Conservation (phyloP, 2,797 vertebrate genomes). For the Decapterus maruadsi region DNA sequence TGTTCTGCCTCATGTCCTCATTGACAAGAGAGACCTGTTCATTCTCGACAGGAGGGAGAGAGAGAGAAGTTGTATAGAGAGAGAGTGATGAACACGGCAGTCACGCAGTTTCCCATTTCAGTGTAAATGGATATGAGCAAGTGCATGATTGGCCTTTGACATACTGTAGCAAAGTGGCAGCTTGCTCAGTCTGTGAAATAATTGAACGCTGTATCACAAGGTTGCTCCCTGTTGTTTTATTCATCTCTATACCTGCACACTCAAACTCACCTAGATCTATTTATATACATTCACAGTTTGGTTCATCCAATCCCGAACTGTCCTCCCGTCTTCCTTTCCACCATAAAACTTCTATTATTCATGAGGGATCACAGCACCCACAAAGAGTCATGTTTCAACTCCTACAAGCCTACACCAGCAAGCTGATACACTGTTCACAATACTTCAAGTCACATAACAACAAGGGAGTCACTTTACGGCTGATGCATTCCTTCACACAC, state of each 20-base stretch:
- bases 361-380: conserved; percentile 78
- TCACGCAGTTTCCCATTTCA: conserved; percentile 10
- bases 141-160: conserved; percentile 5
- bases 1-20: conserved; percentile 3
- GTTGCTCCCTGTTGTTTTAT: neutral
- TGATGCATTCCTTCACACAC: conserved; percentile 77
- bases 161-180: neutral
- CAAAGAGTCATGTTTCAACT: conserved; percentile 80
- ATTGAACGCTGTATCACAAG: neutral
- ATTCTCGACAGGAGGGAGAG: neutral
- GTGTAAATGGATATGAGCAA: conserved; percentile 1
- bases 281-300: conserved; percentile 1
- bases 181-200: neutral
- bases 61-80: neutral
- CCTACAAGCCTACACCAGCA: conserved; percentile 78
- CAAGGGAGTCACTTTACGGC: conserved; percentile 84
- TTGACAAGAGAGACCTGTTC: neutral
- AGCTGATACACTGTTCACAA: conserved; percentile 79
- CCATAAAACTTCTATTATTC: conserved; percentile 82
- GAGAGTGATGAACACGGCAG: neutral
- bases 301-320: conserved; percentile 38
- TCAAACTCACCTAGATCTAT: neutral
- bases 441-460: conserved; percentile 76
- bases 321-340: conserved; percentile 53
- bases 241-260: neutral